Evolutionary conservation across 2,797 vertebrate genomes (phyloP).

Genomic region (Crocidura indochinensis): DNA sequence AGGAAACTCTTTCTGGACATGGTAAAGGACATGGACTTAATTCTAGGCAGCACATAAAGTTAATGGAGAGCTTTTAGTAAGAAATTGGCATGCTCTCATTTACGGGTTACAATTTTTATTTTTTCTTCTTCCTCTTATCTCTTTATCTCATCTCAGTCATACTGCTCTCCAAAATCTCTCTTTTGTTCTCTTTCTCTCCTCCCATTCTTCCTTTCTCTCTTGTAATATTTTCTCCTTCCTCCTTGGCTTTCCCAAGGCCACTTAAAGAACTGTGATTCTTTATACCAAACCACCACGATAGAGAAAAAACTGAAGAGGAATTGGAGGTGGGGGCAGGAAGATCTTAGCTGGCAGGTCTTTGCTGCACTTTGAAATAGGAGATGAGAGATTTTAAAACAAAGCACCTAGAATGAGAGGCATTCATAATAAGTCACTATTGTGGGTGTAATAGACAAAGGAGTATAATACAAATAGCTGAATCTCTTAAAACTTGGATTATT

Average conservation of each 20-base stretch:
- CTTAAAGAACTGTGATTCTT: not conserved
- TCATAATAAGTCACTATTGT: constrained; percentile 54
- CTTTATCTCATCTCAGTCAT: not conserved
- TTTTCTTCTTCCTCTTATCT: not conserved
- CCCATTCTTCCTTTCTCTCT: not conserved
- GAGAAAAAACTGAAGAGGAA: constrained; percentile 13
- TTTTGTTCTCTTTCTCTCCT: not conserved
- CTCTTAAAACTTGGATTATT: constrained; percentile 26
- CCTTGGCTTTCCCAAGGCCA: not conserved
- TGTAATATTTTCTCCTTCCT: not conserved
- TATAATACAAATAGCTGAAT: constrained; percentile 64
- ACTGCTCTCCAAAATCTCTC: not conserved
- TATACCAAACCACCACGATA: not conserved
- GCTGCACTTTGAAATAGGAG: not conserved
- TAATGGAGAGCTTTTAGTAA: constrained; percentile 41
- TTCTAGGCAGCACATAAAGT: constrained; percentile 30
- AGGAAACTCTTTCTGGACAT: constrained; percentile 1
- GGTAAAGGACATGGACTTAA: constrained; percentile 41
- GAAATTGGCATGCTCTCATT: constrained; percentile 30
- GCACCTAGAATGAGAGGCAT: constrained; percentile 34
- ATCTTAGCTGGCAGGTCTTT: not conserved
- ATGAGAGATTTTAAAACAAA: constrained; percentile 43
- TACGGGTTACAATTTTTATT: not conserved
- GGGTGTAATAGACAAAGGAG: constrained; percentile 64
- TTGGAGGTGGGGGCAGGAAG: not conserved